These are phyloP conservation scores for Scrobipalpa atriplicella DNA, from an alignment of 2,888 invertebrate species.

Conservation along the genomic window DNA sequence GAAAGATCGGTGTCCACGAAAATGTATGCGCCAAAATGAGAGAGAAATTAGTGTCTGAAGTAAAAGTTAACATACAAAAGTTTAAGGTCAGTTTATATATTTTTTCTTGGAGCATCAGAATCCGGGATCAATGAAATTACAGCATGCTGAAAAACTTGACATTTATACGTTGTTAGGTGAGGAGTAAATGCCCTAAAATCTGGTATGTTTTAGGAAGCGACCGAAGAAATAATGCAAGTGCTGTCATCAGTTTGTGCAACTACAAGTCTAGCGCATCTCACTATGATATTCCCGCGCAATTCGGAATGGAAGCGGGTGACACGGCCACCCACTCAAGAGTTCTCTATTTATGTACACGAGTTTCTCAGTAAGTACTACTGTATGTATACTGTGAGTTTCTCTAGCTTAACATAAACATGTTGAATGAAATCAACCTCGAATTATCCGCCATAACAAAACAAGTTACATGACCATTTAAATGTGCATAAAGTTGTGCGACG, in stretches of 20 bases:
- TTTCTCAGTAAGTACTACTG: slow-evolving; percentile 80
- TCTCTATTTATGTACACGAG: slow-evolving; percentile 85
- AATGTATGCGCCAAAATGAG: slow-evolving; percentile 91
- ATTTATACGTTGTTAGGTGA: too few species aligned
- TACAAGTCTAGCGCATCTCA: slow-evolving; percentile 90
- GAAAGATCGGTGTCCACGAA: slow-evolving; percentile 88
- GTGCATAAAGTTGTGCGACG: too few species aligned
- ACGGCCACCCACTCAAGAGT: slow-evolving; percentile 50
- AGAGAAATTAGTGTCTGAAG: slow-evolving; percentile 91
- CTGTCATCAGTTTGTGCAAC: slow-evolving; percentile 89
- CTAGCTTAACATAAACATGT: background rate
- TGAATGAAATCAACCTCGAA: too few species aligned
- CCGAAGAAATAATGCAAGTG: slow-evolving; percentile 87
- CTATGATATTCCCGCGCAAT: slow-evolving; percentile 90
- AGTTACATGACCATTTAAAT: too few species aligned
- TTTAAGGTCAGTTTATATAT: slow-evolving; percentile 83
- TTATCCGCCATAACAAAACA: too few species aligned
- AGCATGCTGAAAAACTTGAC: too few species aligned
- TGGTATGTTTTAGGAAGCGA: slow-evolving; percentile 83
- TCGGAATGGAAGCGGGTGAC: slow-evolving; percentile 84
- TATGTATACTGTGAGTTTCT: background rate
- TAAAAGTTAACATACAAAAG: slow-evolving; percentile 88
- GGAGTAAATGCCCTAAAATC: background rate
- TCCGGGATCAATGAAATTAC: too few species aligned
- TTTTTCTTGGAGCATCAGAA: too few species aligned